These are phyloP conservation scores for Argyresthia goedartella DNA, from an alignment of 2,888 invertebrate genomes.

Conservation along the genomic window DNA sequence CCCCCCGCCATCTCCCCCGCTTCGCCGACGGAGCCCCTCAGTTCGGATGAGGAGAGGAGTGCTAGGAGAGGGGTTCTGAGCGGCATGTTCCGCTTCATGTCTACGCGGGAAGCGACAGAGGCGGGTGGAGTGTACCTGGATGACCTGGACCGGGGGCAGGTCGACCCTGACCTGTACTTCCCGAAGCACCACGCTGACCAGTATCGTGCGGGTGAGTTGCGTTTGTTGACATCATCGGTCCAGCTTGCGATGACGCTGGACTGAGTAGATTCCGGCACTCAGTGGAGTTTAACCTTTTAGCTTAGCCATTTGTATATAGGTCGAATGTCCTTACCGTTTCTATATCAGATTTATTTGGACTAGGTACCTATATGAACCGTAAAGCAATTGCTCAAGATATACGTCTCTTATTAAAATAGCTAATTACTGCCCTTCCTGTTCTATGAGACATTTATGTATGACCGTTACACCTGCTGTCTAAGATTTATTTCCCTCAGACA, in stretches of 20 bases:
- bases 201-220: slow-evolving; percentile 49
- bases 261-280: no score
- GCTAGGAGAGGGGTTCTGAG: slow-evolving; percentile 80
- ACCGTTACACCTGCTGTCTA: no score
- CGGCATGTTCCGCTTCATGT: slow-evolving; percentile 94
- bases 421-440: no score
- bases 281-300: no score
- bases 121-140: slow-evolving; percentile 91
- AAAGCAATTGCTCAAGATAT: no score
- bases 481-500: no score
- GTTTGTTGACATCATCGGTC: not conserved
- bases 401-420: no score
- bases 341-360: no score
- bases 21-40: slow-evolving; percentile 51
- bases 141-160: slow-evolving; percentile 88
- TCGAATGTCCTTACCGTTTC: no score
- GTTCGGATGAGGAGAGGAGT: slow-evolving; percentile 32
- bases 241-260: not conserved
- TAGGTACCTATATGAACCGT: no score
- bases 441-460: no score
- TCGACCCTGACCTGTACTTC: slow-evolving; percentile 95
- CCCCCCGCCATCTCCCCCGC: slow-evolving; percentile 44
- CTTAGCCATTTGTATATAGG: no score
- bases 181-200: slow-evolving; percentile 77
- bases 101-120: slow-evolving; percentile 38